Evolutionary conservation across 2,797 vertebrate genomes (phyloP).

Genomic region (Sarcoramphus papa): DNA sequence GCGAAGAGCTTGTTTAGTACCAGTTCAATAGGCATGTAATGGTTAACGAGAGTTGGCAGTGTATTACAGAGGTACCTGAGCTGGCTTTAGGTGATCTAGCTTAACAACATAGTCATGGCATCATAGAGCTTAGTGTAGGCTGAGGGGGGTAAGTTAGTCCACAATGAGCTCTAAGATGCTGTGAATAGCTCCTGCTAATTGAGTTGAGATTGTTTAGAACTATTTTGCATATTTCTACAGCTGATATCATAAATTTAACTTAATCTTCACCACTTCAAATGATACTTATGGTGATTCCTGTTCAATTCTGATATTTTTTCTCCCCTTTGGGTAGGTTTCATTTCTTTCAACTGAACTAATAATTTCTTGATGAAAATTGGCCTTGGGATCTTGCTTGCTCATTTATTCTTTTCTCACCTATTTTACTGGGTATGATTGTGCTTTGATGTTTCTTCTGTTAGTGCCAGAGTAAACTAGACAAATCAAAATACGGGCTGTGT

Average conservation of each 20-base stretch:
- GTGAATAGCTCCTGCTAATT: not conserved
- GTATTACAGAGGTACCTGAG: not conserved
- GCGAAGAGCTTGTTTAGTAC: not conserved
- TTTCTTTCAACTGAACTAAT: not conserved
- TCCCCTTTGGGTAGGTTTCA: not conserved
- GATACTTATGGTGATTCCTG: not conserved
- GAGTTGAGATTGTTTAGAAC: not conserved
- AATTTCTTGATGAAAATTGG: not conserved
- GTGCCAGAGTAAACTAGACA: not conserved
- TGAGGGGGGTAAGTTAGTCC: not conserved
- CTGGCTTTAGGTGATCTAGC: not conserved
- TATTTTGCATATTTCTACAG: not conserved
- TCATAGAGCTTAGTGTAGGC: not conserved
- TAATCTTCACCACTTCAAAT: not conserved
- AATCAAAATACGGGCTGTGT: not conserved
- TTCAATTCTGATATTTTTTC: not conserved
- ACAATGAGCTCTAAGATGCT: not conserved
- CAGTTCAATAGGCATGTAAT: rapidly evolving
- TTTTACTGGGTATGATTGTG: not conserved
- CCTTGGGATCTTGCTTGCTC: not conserved
- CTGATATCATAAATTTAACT: not conserved
- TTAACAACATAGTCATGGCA: not conserved
- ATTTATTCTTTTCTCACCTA: not conserved
- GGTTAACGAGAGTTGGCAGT: not conserved
- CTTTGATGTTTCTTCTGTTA: not conserved